Evolutionary conservation across 2,113 vertebrate species (phyloP), one percentile per base, ranked within the genome.

Genomic region (Peromyscus polionotus): DNA sequence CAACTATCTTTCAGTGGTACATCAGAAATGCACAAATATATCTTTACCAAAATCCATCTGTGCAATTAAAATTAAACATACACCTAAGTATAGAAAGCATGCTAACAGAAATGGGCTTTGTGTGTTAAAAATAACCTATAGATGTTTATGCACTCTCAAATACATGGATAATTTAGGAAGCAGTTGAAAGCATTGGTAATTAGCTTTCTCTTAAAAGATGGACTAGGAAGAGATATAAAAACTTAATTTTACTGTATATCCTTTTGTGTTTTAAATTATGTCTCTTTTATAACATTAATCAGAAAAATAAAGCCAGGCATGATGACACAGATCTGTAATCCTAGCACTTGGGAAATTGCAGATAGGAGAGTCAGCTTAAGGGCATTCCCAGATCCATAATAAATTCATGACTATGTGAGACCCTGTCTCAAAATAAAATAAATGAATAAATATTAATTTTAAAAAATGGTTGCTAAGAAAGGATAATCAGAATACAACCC

Each of bases 61-160:
- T 20, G 12, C 73, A 45, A 16, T 39, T 70, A 54, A 73, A 59
- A 70, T 77, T 33, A 45, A 84, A 91, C 20, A 42, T 84, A 48
- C 5, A 88, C 12, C 54, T 84, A 93, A 63, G 45, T 63, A 77
- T 22, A 79, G 91, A 97, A 79, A 42, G 12, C 63, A 86, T 57
- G 19, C 12, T 77, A 88, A 89, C 80, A 68, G 10, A 42, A 80
- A 57, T 92, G 61, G 39, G 17, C 8, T 81, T 81, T 85, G 5
- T 73, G 8, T 89, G 31, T 76, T 90, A n/a, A 70, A 22, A 95
- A 81, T 91, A 73, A 76, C 1, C 59, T 63, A 80, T 31, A 68
- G 42, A 77, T 77, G 11, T 2, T 9, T 83, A 8, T 63, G 28
- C 76, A 65, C 7, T 73, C 89, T 28, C 76, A 72, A 87, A 92